Evolutionary conservation across 2,797 vertebrate genomes (phyloP).

Genomic region (Cygnus olor): DNA sequence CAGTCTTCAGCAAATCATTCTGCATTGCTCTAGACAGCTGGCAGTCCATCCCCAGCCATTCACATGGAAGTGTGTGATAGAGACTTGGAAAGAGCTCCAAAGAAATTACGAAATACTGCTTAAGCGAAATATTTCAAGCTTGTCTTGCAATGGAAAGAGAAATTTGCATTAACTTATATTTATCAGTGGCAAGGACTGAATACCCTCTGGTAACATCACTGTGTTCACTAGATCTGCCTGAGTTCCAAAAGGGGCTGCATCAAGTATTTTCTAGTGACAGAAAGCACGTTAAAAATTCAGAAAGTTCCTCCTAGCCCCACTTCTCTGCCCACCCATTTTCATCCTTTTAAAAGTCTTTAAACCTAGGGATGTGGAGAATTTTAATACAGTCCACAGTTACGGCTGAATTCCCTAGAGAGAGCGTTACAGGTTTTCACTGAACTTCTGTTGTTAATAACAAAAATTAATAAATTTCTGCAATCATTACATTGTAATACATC

Average conservation of each 20-base stretch:
- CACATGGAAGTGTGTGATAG: neutral
- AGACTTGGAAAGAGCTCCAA: neutral
- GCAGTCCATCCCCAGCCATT: neutral
- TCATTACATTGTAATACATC: neutral
- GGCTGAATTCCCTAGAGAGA: neutral
- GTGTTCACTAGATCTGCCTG: neutral
- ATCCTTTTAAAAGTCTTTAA: neutral
- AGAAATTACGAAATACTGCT: neutral
- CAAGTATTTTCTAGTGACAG: neutral
- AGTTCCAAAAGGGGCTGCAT: neutral
- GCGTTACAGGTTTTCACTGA: neutral
- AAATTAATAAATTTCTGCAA: neutral
- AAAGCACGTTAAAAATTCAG: neutral
- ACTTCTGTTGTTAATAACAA: neutral
- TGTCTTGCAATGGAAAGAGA: neutral
- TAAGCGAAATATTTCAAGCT: neutral
- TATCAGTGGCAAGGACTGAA: neutral
- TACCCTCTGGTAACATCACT: neutral
- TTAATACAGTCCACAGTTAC: neutral
- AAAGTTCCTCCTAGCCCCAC: neutral
- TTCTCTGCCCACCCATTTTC: neutral
- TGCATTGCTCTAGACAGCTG: neutral
- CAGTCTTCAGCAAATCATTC: neutral
- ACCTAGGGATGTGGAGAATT: neutral
- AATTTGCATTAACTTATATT: neutral